phyloP scores from a whole-genome alignment of 35 echinoderm and acorn worm genomes.

The Holothuria glaberrima region DNA sequence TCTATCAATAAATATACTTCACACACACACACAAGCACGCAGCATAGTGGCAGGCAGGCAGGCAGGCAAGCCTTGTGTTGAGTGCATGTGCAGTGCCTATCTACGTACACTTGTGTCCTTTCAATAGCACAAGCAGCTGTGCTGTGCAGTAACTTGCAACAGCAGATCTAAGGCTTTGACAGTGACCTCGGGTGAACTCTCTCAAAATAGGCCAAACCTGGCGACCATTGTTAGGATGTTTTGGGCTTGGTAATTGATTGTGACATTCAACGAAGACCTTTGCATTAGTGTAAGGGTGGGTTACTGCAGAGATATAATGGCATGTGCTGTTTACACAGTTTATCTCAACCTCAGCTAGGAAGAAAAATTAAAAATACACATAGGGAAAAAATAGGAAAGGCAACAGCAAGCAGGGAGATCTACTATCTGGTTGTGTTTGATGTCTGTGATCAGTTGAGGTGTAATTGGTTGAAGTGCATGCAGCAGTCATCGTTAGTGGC shows the following conservation, averaged over 20 bases:
- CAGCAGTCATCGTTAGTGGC: background rate
- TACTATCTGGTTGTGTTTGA: slow-evolving; percentile 28
- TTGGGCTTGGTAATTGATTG: slow-evolving; percentile 48
- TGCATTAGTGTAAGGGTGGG: slow-evolving; percentile 49
- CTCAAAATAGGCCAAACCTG: slow-evolving; percentile 50
- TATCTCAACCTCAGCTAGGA: background rate
- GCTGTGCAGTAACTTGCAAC: background rate
- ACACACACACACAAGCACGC: too few species aligned
- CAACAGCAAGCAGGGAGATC: background rate
- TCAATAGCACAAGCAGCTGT: too few species aligned
- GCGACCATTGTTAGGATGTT: slow-evolving; percentile 45
- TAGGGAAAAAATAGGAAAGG: too few species aligned
- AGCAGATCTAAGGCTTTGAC: slow-evolving; percentile 15
- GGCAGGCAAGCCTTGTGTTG: too few species aligned
- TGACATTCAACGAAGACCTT: slow-evolving; percentile 47
- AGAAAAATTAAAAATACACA: background rate
- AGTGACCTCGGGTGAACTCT: slow-evolving; percentile 43
- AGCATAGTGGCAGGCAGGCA: too few species aligned
- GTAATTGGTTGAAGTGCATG: slow-evolving; percentile 38
- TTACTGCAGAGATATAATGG: slow-evolving; percentile 39
- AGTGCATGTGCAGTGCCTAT: too few species aligned
- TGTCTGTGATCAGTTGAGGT: slow-evolving; percentile 15
- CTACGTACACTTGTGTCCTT: too few species aligned
- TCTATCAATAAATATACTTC: too few species aligned
- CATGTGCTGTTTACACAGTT: slow-evolving; percentile 31